Evolutionary conservation across 2,888 invertebrate species (phyloP).

Genomic region (Nephrotoma guestfalica): DNA sequence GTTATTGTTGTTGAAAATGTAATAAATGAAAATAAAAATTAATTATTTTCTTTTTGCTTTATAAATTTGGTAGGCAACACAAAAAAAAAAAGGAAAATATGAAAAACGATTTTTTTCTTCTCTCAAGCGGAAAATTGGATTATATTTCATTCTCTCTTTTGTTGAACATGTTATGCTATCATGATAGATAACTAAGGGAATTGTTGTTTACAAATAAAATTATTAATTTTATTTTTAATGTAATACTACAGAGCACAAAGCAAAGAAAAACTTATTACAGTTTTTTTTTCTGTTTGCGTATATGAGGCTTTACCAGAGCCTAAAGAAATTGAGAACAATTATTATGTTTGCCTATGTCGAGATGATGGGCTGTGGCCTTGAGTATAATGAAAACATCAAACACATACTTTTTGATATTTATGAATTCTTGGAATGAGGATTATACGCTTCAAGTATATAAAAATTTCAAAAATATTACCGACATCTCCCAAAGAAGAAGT

Average conservation of each 20-base stretch:
- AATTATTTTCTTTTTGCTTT: neutral
- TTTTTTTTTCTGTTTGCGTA: neutral
- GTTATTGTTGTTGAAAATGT: neutral
- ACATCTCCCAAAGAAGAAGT: too few relatives aligned
- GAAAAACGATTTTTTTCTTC: neutral
- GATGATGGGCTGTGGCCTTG: neutral
- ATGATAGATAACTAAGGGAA: neutral
- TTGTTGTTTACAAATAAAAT: neutral
- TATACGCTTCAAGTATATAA: too few relatives aligned
- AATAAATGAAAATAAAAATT: neutral
- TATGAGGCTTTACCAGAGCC: neutral
- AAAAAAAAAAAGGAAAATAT: neutral
- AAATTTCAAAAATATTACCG: too few relatives aligned
- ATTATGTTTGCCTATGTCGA: neutral
- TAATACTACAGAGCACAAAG: neutral
- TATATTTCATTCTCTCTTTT: neutral
- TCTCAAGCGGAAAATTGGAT: neutral
- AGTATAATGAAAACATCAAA: neutral
- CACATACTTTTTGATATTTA: neutral
- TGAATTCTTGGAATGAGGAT: too few relatives aligned
- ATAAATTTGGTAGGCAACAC: neutral
- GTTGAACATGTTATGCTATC: neutral
- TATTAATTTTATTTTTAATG: neutral
- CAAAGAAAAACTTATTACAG: neutral
- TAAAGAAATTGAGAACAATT: neutral